Base-by-base conservation (phyloP, 2,113 vertebrate species). In the Desmodus rotundus region DNA sequence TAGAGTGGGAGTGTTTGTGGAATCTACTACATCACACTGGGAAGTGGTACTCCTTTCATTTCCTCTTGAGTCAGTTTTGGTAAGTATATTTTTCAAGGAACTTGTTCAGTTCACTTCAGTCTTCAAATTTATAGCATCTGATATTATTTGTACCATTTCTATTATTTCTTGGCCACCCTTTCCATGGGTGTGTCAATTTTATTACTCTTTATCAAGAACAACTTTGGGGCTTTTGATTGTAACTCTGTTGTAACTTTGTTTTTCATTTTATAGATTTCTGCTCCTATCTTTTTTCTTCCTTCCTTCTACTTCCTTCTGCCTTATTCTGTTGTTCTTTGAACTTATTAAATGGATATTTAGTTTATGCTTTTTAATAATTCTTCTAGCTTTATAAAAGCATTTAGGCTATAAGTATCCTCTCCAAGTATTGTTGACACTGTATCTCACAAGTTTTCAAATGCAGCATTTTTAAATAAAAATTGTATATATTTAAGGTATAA, bases 301-400 rank as follows among this genome's bases (percentile, higher is more conserved):
- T 58, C 28, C 36, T 95, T 93, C 28, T 43, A 89, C 43, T 76
- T 91, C 33, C 26, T 82, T 50, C 20, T 9, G 54, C 20, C 72
- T 78, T 72, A 28, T 50, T 78, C 17, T 83, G 19, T 81, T 93
- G 22, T 76, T 91, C 26, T 41, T 52, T 87, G 61, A 77, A 58
- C 33, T 77, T 76, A 58, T n/a, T 78, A 61, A 43, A 26, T 77
- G 84, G 68, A 33, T 5, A 77, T 76, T 76, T 89, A 84, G 58
- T 56, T 76, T 52, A 63, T 45, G 6, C n/a, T n/a, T 68, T 45
- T 91, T 12, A 93, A 28, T 70, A 20, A 47, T 87, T 38, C 38
- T 88, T 82, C 76, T 90, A 70, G 33, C 91, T 93, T 76, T 87
- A 70, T 54, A 87, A 82, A 94, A 91, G 10, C 17, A 77, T 31